A percentile compares a stretch with the other conserved stretches of the same genome.
Evolutionary conservation across 2,888 invertebrate species (phyloP).

Genomic region (Hypselothyrea guttata): DNA sequence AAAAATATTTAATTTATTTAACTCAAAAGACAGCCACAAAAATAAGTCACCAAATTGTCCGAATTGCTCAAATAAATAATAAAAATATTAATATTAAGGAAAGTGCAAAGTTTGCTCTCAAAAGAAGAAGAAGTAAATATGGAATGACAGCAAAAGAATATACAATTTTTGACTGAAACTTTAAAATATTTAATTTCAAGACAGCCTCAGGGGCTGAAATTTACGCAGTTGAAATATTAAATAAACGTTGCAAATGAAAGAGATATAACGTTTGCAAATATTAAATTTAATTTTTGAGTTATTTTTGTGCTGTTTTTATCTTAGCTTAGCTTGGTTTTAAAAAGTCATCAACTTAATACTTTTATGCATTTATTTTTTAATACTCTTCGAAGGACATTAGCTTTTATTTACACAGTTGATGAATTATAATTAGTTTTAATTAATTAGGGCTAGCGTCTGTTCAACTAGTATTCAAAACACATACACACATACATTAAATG

Average conservation of each 20-base stretch:
- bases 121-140: too few species aligned
- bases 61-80: not conserved
- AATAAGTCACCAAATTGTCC: constrained; percentile 10
- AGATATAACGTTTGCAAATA: not conserved
- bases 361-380: constrained; percentile 47
- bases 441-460: constrained; percentile 3
- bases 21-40: constrained; percentile 16
- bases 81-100: too few species aligned
- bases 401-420: constrained; percentile 66
- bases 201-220: too few species aligned
- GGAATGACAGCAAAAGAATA: too few species aligned
- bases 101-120: too few species aligned
- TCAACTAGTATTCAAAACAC: constrained; percentile 23
- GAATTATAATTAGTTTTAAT: constrained; percentile 12
- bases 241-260: constrained; percentile 1
- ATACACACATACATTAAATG: constrained; percentile 66
- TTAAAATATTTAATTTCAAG: too few species aligned
- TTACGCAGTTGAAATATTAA: too few species aligned
- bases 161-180: too few species aligned
- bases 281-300: constrained; percentile 16
- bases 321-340: constrained; percentile 41
- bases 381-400: constrained; percentile 68
- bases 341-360: constrained; percentile 60
- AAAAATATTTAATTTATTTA: constrained; percentile 38
- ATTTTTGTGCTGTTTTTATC: constrained; percentile 23